phyloP scores from a whole-genome alignment of 2,797 vertebrate genomes.

The Labroides dimidiatus region DNA sequence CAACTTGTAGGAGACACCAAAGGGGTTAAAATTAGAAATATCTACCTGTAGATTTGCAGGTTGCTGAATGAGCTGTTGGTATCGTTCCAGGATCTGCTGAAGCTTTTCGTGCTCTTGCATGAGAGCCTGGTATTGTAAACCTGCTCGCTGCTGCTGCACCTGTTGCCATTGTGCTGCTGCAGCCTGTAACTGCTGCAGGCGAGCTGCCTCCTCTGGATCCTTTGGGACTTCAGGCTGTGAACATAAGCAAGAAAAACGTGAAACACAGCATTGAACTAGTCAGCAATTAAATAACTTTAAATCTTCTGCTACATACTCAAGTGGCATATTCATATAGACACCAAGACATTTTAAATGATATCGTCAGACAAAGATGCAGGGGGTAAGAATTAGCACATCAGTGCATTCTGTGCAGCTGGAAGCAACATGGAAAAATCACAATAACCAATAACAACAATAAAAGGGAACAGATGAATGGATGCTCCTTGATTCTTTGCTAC shows the following conservation, averaged over 20 bases:
- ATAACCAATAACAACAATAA: neutral
- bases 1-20: too few relatives aligned
- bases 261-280: neutral
- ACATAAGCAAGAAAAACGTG: conserved; percentile 27
- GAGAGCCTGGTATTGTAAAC: conserved; percentile 95
- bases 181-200: conserved; percentile 93
- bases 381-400: neutral
- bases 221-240: conserved; percentile 75
- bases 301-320: neutral
- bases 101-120: conserved; percentile 96
- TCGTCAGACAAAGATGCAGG: neutral
- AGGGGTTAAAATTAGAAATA: neutral
- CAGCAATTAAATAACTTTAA: neutral
- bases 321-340: neutral
- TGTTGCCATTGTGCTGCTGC: conserved; percentile 99
- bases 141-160: conserved; percentile 94
- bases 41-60: conserved; percentile 90
- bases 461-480: conserved; percentile 10
- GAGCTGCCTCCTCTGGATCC: conserved; percentile 91
- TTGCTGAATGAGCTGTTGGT: conserved; percentile 93
- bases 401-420: conserved; percentile 1
- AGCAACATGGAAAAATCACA: neutral
- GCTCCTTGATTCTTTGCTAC: neutral
- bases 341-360: neutral
- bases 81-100: conserved; percentile 93